Percentiles rank a stretch among this genome's conserved stretches.
These are phyloP conservation scores for Cyprinella venusta DNA, from an alignment of 2,797 vertebrate genomes.

Conservation along the genomic window DNA sequence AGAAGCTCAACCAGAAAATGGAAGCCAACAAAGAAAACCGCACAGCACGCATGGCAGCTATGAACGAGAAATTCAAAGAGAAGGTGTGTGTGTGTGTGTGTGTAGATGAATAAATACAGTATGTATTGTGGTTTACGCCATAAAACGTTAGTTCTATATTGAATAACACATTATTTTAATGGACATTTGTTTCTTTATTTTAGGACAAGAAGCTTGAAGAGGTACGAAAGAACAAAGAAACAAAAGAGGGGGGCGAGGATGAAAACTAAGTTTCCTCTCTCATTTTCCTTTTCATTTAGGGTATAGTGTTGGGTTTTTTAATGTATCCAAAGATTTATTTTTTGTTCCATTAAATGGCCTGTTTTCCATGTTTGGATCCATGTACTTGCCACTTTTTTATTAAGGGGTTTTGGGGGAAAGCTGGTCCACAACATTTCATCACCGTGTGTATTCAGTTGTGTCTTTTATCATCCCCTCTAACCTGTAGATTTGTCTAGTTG, in stretches of 20 bases:
- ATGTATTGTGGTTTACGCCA: not conserved
- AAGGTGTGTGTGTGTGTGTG: slow-evolving; percentile 75
- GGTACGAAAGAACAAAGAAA: slow-evolving; percentile 92
- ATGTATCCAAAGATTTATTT: slow-evolving; percentile 74
- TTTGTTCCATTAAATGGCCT: slow-evolving; percentile 64
- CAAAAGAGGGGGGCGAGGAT: slow-evolving; percentile 78
- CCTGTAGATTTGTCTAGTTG: slow-evolving; percentile 65
- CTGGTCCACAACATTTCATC: slow-evolving; percentile 51
- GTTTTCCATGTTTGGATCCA: slow-evolving; percentile 60
- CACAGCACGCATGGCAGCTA: slow-evolving; percentile 88
- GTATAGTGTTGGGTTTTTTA: slow-evolving; percentile 58
- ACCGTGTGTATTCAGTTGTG: slow-evolving; percentile 53
- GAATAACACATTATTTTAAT: not conserved
- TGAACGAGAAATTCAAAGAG: slow-evolving; percentile 92
- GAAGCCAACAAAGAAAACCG: slow-evolving; percentile 95
- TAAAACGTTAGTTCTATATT: not conserved
- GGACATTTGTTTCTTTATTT: slow-evolving; percentile 35
- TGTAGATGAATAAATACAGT: not conserved
- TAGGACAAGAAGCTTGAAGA: slow-evolving; percentile 96
- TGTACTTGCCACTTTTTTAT: slow-evolving; percentile 60
- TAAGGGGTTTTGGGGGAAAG: slow-evolving; percentile 50
- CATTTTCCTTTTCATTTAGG: slow-evolving; percentile 54
- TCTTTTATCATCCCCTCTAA: slow-evolving; percentile 53
- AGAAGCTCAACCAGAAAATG: slow-evolving; percentile 95
- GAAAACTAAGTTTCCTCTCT: slow-evolving; percentile 62